Base-by-base conservation (phyloP, 2,888 invertebrate species). In the Pyrochroa serraticornis region DNA sequence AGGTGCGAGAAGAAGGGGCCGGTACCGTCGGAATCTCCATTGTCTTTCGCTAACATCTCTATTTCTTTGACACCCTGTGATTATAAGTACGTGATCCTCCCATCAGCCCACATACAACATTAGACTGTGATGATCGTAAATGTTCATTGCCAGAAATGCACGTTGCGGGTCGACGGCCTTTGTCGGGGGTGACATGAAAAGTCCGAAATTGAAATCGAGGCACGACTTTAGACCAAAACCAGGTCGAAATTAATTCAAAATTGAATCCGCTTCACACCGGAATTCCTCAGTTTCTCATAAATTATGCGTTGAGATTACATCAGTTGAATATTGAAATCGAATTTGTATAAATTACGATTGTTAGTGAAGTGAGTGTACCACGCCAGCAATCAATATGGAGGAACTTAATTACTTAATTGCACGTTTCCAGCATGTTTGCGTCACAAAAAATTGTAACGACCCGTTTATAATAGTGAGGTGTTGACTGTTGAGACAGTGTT, bases 31-130 rank as follows among this genome's bases (percentile, higher is more conserved):
- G 66, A 58, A 64, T 58, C 60, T 61, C 71, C 63, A 71, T 72
- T 72, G 71, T 72, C 69, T 70, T 67, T 58, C 62, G 65, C 61
- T 67, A 69, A 72, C 70, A 63, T 70, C 72, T 71, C 68, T 67
- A 71, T 72, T 68, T 65, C 62, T 63, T 37, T 67, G 70, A 66
- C 69, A 69, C 69, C 69, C 70, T 67, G 62, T 71, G 63, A 72
- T 72, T 71, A 71, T 54, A 52, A 54, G 35, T 41, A 49, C 61
- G 56, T 63, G 63, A 66, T 67, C 66, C 67, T 64, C 69, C 67
- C 56, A 58, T 49, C 52, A 44, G 51, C 64, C 62, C 53, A 62
- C 58, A 58, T 55, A 58, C 53, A 47, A 50, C 58, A 44, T 56
- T 50, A 57, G 51, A 58, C 52, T 58, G 52, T 53, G 52, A 53